phyloP scores from a whole-genome alignment of 2,888 invertebrate species.

The Stenichneumon culpator region DNA sequence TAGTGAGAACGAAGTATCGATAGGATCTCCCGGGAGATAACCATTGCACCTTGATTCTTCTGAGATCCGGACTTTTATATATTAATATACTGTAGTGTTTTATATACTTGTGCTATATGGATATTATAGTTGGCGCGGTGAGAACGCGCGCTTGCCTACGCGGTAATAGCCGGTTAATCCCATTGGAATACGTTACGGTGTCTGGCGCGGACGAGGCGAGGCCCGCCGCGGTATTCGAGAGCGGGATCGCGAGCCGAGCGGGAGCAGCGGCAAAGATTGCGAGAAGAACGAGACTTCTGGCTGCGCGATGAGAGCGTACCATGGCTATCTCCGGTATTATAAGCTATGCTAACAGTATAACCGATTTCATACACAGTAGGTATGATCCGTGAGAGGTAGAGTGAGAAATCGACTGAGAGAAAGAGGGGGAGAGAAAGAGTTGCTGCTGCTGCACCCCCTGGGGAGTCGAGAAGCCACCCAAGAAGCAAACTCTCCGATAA shows the following conservation, averaged over 20 bases:
- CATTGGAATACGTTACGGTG: constrained; percentile 79
- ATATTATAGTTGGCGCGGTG: constrained; percentile 60
- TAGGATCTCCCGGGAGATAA: not conserved
- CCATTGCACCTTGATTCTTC: not conserved
- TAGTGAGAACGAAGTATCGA: not conserved
- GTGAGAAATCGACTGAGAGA: constrained; percentile 64
- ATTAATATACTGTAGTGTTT: constrained; percentile 10
- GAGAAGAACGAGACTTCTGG: constrained; percentile 56
- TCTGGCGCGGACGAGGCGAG: constrained; percentile 70
- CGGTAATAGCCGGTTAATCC: constrained; percentile 80
- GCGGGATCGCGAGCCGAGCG: constrained; percentile 22
- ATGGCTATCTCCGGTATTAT: constrained; percentile 40
- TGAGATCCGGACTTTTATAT: constrained; percentile 8
- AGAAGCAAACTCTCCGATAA: constrained; percentile 82
- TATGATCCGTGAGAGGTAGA: constrained; percentile 24
- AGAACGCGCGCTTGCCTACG: constrained; percentile 72
- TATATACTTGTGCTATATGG: constrained; percentile 11
- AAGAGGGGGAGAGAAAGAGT: constrained; percentile 65
- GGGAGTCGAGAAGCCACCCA: constrained; percentile 82
- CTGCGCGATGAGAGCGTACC: constrained; percentile 54
- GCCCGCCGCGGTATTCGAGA: constrained; percentile 59
- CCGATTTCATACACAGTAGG: constrained; percentile 49
- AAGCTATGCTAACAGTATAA: constrained; percentile 37
- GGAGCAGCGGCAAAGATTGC: constrained; percentile 53
- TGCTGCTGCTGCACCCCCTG: constrained; percentile 79